A percentile compares a stretch with the other conserved stretches of the same genome.
Evolutionary conservation across 2,797 vertebrate species (phyloP).

Genomic region (Echiichthys vipera): DNA sequence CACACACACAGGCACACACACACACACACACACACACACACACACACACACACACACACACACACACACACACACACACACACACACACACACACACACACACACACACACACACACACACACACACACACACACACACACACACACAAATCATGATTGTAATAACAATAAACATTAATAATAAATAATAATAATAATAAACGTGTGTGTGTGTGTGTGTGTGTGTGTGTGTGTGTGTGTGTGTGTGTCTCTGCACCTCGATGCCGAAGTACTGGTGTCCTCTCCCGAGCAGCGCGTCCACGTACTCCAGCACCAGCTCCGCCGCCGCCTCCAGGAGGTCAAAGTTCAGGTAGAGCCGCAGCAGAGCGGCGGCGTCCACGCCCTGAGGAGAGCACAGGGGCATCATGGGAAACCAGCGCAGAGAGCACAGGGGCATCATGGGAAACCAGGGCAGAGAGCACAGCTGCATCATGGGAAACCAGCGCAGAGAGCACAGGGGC

Average conservation of each 20-base stretch:
- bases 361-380: slow-evolving; percentile 89
- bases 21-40: too few relatives aligned
- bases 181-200: too few relatives aligned
- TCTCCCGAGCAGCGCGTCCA: slow-evolving; percentile 92
- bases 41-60: too few relatives aligned
- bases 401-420: slow-evolving; percentile 6
- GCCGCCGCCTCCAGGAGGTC: slow-evolving; percentile 91
- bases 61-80: too few relatives aligned
- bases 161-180: too few relatives aligned
- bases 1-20: too few relatives aligned
- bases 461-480: background rate
- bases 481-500: background rate
- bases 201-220: too few relatives aligned
- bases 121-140: too few relatives aligned
- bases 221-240: too few relatives aligned
- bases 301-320: slow-evolving; percentile 92
- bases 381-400: slow-evolving; percentile 72
- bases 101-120: too few relatives aligned
- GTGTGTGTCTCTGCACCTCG: slow-evolving; percentile 73
- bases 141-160: too few relatives aligned
- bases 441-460: background rate
- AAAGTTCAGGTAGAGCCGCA: slow-evolving; percentile 94
- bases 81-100: too few relatives aligned
- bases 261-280: slow-evolving; percentile 95
- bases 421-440: background rate